Evolutionary conservation across 2,888 invertebrate species (phyloP), one percentile per base, ranked within the genome.

Genomic region (Branchipolynoe longqiensis): DNA sequence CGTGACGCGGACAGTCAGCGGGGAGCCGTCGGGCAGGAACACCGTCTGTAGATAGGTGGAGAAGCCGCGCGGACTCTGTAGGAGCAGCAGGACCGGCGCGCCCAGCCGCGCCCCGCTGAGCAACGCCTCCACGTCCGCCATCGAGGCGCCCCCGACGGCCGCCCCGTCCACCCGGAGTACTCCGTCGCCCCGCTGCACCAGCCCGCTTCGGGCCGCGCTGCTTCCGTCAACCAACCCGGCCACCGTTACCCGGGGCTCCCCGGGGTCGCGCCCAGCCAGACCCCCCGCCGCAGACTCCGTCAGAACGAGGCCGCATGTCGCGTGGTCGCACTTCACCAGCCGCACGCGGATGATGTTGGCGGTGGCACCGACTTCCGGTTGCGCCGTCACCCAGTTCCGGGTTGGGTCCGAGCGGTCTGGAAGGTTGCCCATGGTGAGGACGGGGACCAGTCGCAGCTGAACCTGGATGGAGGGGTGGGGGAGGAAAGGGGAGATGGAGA

Each of bases 1-100:
- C 3, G 56, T 82, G 0, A 82, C 82, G 1, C 82, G 56, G n/a
- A 82, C 36, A 28, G 82, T 82, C n/a, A 38, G 56, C 14, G 82
- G 36, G 8, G 59, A 58, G 22, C 82, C 82, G 38, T 82, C 54
- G 8, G 56, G 18, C 4, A 36, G 56, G 54, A 82, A 82, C 0
- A 58, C 36, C n/a, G 82, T 82, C 54, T 58, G 82, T 8, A 82
- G 38, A 33, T 28, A 82, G 2, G 82, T 38, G 8, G 22, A 1
- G 31, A 22, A n/a, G 0, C 82, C 82, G 38, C 58, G 58, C 1
- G 33, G 56, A 22, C 58, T 18, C 54, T 58, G 58, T 6, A 54
- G 36, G 8, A 82, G 36, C 2, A 82, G 36, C 1, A n/a, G 36
- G 0, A 38, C 58, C 14, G 82, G 56, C 22, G 18, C 36, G 8